A percentile compares a stretch with the other conserved stretches of the same genome.
These are phyloP conservation scores for Athene cunicularia DNA, from an alignment of 2,113 vertebrate genomes.

Conservation along the genomic window DNA sequence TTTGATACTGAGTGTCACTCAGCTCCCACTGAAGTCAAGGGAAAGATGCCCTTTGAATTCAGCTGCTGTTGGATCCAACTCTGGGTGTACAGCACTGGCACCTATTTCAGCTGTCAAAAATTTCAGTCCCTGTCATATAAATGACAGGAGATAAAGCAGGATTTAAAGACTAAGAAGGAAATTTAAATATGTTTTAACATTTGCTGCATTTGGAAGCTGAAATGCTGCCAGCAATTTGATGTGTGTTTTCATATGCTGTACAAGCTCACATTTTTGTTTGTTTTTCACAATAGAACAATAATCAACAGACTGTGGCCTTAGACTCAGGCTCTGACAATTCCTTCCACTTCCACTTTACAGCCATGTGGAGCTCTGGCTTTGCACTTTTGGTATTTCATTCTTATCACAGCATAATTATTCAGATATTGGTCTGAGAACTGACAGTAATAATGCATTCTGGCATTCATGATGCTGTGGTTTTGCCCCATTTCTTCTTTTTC, in stretches of 20 bases:
- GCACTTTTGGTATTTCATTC: slow-evolving; percentile 4
- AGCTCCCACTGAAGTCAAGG: not conserved
- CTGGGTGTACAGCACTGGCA: not conserved
- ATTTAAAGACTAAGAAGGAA: slow-evolving; percentile 33
- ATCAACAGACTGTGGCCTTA: slow-evolving; percentile 52
- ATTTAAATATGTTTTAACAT: slow-evolving; percentile 52
- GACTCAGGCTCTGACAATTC: not conserved
- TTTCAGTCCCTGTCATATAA: slow-evolving; percentile 9
- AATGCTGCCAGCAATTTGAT: slow-evolving; percentile 41
- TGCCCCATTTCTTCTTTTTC: not conserved
- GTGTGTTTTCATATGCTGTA: slow-evolving; percentile 40
- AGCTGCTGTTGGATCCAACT: not conserved
- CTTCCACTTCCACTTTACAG: not conserved
- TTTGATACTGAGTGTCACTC: not conserved
- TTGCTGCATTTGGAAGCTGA: slow-evolving; percentile 48
- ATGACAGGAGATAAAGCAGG: slow-evolving; percentile 15
- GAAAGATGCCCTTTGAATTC: not conserved
- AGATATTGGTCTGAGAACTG: not conserved
- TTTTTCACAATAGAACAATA: slow-evolving; percentile 49
- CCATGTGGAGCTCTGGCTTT: slow-evolving; percentile 2
- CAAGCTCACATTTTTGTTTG: slow-evolving; percentile 30
- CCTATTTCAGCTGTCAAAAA: slow-evolving; percentile 49
- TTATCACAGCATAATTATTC: not conserved
- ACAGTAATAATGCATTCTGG: not conserved
- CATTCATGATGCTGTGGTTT: not conserved